phyloP scores from a whole-genome alignment of 2,888 invertebrate genomes.

The Andrena haemorrhoa region DNA sequence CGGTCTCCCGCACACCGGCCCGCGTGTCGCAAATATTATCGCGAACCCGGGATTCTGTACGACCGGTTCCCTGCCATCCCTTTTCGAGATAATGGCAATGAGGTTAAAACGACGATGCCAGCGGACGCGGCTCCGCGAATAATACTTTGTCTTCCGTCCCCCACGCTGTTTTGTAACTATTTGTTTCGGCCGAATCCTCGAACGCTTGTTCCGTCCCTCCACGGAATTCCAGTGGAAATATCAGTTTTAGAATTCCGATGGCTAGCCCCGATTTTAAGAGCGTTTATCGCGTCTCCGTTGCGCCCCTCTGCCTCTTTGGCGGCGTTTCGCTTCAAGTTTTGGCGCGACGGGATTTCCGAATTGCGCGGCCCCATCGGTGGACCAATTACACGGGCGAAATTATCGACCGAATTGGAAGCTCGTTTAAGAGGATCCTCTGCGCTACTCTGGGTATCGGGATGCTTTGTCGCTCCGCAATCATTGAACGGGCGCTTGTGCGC shows the following conservation, averaged over 20 bases:
- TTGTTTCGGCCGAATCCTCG: slow-evolving; percentile 46
- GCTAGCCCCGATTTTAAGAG: background rate
- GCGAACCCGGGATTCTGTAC: slow-evolving; percentile 63
- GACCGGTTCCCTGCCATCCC: slow-evolving; percentile 59
- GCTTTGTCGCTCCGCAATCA: slow-evolving; percentile 18
- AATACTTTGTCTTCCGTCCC: slow-evolving; percentile 58
- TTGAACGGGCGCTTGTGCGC: slow-evolving; percentile 13
- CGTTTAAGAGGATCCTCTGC: background rate
- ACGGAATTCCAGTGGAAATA: slow-evolving; percentile 24
- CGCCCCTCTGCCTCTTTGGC: background rate
- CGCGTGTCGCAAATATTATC: slow-evolving; percentile 69
- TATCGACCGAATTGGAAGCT: slow-evolving; percentile 39
- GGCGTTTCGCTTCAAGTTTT: background rate
- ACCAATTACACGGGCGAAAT: slow-evolving; percentile 49
- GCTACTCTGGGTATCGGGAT: slow-evolving; percentile 26
- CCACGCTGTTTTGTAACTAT: slow-evolving; percentile 56
- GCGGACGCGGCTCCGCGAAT: slow-evolving; percentile 3
- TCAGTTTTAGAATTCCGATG: slow-evolving; percentile 17
- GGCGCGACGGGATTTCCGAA: slow-evolving; percentile 1
- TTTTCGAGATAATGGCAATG: slow-evolving; percentile 61
- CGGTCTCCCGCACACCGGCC: background rate
- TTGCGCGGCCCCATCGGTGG: slow-evolving; percentile 8
- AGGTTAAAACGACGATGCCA: slow-evolving; percentile 44
- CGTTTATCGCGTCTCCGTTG: background rate
- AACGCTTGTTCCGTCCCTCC: slow-evolving; percentile 36